Evolutionary conservation across 1,140 invertebrate species (phyloP), one percentile per base, ranked within the genome.

Genomic region (Zaprionus vittiger): DNA sequence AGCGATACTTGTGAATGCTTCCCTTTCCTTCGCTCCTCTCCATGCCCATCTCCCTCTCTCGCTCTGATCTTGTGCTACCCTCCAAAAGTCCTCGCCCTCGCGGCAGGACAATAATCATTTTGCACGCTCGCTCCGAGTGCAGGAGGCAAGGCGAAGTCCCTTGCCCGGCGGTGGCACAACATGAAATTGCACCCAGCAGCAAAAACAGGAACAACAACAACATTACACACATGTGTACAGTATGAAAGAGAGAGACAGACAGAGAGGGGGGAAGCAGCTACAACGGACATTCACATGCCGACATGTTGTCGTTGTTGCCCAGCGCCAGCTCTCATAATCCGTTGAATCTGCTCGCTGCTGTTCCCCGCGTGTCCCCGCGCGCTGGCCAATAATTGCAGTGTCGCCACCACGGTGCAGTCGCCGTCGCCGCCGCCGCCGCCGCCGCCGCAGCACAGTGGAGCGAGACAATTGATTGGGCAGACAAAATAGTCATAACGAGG

Each of bases 241-340:
- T 15, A 1, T 15, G 17, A 15, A 20, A 7, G 20, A 41, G 61
- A 15, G 26, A 15, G 2, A n/a, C n/a, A 37, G 47, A 20, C 31
- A 37, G 47, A 20, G 47, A n/a, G 12, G 17, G 22, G 52, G 12
- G 26, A 11, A 2, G 20, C 22, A 37, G 61, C 20, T 1, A 56
- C 80, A 79, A 55, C 65, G 78, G 55, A 68, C 70, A 74, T 70
- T 71, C 61, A 72, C 66, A 81, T 74, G 70, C 75, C 55, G 56
- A 54, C 66, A 70, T 70, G 54, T 67, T 62, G 62, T 62, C 49
- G 62, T 73, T 60, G 49, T 70, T 41, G 72, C 83, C 73, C 83
- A 83, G 83, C 83, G 80, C 80, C 80, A 72, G 77, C 66, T 82
- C 80, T 78, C 81, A 81, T 86, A 85, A 85, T 85, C 82, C 82